A percentile compares a stretch with the other conserved stretches of the same genome.
phyloP scores from a whole-genome alignment of 2,797 vertebrate species.

The Molothrus aeneus region DNA sequence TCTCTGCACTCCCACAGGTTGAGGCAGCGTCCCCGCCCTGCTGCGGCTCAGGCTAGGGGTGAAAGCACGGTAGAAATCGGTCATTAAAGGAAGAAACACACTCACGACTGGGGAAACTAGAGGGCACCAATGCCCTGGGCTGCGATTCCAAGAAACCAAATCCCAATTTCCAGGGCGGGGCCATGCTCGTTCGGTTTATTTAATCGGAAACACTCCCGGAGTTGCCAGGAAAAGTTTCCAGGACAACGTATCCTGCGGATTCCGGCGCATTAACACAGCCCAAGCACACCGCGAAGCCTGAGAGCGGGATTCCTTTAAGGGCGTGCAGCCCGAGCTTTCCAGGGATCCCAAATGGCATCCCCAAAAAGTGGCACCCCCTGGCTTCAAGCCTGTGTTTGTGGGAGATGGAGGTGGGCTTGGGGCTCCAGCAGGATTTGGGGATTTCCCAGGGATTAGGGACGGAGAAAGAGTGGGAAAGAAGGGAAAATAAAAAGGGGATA shows the following conservation, averaged over 20 bases:
- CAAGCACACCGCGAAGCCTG: rapidly evolving
- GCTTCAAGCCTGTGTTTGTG: rapidly evolving
- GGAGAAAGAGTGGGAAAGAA: neutral
- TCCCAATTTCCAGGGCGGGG: rapidly evolving
- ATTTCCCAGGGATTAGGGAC: neutral
- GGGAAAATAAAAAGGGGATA: neutral
- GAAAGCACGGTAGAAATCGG: rapidly evolving
- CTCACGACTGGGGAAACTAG: neutral
- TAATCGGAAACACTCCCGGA: neutral
- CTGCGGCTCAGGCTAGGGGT: neutral
- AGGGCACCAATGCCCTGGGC: neutral
- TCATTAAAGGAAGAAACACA: neutral
- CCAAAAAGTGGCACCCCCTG: neutral
- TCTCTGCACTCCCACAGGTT: neutral
- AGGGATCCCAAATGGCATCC: neutral
- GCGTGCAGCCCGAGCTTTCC: neutral
- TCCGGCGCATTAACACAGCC: rapidly evolving
- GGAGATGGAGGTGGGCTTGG: rapidly evolving
- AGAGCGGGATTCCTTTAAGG: neutral
- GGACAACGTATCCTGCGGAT: neutral
- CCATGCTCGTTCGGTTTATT: neutral
- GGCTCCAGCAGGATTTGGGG: neutral
- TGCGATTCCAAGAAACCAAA: neutral
- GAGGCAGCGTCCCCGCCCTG: neutral
- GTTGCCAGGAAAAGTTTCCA: rapidly evolving